Base-by-base conservation (phyloP, 2,888 invertebrate species). In the Tillus elongatus region DNA sequence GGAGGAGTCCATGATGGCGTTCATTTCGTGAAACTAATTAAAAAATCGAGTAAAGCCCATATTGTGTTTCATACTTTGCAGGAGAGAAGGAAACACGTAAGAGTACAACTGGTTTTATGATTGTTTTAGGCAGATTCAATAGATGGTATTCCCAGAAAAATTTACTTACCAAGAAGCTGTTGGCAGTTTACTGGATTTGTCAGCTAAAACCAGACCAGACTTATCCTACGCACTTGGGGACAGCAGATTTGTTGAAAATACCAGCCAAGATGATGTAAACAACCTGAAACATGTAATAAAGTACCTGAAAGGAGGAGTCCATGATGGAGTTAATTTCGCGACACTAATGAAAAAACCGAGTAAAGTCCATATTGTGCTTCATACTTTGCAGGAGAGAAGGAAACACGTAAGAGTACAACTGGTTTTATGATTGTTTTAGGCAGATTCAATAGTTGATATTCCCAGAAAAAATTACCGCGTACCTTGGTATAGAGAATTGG, bases 81-180 rank as follows among this genome's bases (percentile, higher is more conserved):
- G 30, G 30, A 9, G 30, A 29, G 4, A 29, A 4, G 6, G 13
- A 29, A 29, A 9, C 9, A 8, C 30, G 30, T 12, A 29, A 29
- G n/a, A 29, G 30, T 29, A 29, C 30, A 9, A 29, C 30, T 6
- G 13, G 30, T 6, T 29, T 9, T 29, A 12, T 29, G 6, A 29
- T 29, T 9, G 4, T 9, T 11, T 29, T 29, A n/a, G n/a, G n/a
- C n/a, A n/a, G n/a, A n/a, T n/a, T n/a, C n/a, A n/a, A n/a, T n/a
- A n/a, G n/a, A n/a, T n/a, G n/a, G n/a, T n/a, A n/a, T n/a, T n/a
- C n/a, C n/a, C n/a, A n/a, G n/a, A n/a, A n/a, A n/a, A n/a, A n/a
- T n/a, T n/a, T 33, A 44, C 46, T 12, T 47, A 47, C 27, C 10
- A 44, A 15, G 42, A 44, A 40, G 39, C 42, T 11, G 44, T 47